A percentile compares a stretch with the other conserved stretches of the same genome.
phyloP scores from a whole-genome alignment of 1,140 invertebrate species.

The Wasmannia auropunctata region DNA sequence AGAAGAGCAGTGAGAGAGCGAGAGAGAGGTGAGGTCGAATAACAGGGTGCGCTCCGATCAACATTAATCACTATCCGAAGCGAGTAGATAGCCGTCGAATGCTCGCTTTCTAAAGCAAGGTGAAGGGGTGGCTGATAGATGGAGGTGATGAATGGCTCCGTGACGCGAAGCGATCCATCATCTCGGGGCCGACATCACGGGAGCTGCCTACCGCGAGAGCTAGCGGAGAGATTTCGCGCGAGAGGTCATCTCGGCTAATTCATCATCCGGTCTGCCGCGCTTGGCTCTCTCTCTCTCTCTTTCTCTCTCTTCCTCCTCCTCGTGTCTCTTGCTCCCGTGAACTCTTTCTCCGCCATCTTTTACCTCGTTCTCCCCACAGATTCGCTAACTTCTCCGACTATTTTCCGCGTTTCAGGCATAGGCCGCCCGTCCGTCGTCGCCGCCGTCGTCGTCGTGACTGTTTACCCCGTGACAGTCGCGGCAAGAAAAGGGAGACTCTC shows the following conservation, averaged over 20 bases:
- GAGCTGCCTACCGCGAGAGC: conserved; percentile 80
- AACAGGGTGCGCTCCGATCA: conserved; percentile 82
- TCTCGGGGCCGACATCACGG: conserved; percentile 82
- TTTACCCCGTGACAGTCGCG: conserved; percentile 51
- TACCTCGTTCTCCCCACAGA: conserved; percentile 45
- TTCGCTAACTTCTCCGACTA: conserved; percentile 41
- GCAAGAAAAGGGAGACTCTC: conserved; percentile 51
- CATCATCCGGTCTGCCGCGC: conserved; percentile 81
- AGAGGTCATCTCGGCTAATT: conserved; percentile 84
- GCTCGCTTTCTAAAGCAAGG: conserved; percentile 83
- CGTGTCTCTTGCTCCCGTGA: conserved; percentile 33
- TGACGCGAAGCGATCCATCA: conserved; percentile 84
- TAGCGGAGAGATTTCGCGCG: conserved; percentile 83
- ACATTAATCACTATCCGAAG: conserved; percentile 85
- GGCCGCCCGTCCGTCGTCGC: conserved; percentile 7
- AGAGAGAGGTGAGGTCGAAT: conserved; percentile 73
- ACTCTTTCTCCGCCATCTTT: conserved; percentile 47
- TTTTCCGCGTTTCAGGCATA: conserved; percentile 49
- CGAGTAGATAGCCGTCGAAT: conserved; percentile 84
- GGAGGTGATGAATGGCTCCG: conserved; percentile 85
- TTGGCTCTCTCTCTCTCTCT: conserved; percentile 60
- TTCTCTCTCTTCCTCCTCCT: background rate
- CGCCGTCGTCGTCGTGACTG: conserved; percentile 4
- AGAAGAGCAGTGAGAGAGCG: conserved; percentile 35
- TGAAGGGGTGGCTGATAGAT: conserved; percentile 84